Evolutionary conservation across 2,797 vertebrate species (phyloP).

Genomic region (Varecia variegata): DNA sequence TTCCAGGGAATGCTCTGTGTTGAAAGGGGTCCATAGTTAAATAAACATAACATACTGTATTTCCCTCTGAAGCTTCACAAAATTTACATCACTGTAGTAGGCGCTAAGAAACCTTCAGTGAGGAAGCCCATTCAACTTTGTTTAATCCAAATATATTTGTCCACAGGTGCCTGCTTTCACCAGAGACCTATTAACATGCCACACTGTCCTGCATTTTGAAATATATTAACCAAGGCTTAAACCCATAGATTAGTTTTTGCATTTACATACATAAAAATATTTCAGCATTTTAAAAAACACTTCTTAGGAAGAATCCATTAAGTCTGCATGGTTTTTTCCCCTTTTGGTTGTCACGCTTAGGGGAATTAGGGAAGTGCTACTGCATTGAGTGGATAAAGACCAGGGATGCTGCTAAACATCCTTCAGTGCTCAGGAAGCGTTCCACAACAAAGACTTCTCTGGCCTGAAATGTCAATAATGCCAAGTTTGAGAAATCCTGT

Average conservation of each 20-base stretch:
- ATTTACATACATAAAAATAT: not conserved
- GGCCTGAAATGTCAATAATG: not conserved
- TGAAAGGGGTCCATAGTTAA: not conserved
- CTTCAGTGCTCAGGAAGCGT: not conserved
- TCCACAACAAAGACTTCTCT: not conserved
- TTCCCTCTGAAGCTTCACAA: not conserved
- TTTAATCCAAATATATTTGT: not conserved
- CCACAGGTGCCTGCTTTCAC: not conserved
- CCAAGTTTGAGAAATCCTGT: not conserved
- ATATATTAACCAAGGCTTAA: not conserved
- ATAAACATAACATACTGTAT: not conserved
- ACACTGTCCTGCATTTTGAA: not conserved
- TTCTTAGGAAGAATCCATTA: not conserved
- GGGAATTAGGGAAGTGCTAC: not conserved
- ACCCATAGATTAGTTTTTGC: not conserved
- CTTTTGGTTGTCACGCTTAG: not conserved
- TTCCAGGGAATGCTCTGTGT: not conserved
- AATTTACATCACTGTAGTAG: not conserved
- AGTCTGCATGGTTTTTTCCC: not conserved
- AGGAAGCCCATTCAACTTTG: not conserved
- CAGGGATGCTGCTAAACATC: not conserved
- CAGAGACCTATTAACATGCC: not conserved
- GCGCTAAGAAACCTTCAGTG: not conserved
- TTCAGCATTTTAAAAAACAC: not conserved
- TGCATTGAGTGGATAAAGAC: not conserved